Base-by-base conservation (phyloP, 2,113 vertebrate genomes). In the Tupaia chinensis region DNA sequence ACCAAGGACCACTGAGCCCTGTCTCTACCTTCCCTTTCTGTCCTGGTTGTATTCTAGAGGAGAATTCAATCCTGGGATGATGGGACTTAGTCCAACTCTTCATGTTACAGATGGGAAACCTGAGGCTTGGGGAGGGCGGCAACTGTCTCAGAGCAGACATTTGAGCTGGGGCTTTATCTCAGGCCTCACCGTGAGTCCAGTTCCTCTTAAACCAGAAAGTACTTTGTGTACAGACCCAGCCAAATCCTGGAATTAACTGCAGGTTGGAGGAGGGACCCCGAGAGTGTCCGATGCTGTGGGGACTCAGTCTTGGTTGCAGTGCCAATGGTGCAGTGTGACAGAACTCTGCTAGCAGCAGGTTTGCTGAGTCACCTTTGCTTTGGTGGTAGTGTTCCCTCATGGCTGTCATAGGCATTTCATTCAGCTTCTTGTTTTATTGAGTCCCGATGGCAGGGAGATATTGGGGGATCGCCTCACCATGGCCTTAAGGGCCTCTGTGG, bases 401-500 rank as follows among this genome's bases (percentile, higher is more conserved):
- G 32, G 32, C 23, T 83, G 13, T 73, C 34, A 53, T 29, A 17
- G 2, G 19, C 53, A 25, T 70, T 85, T 88, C 25, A 25, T 69
- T 78, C 66, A 66, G 58, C 23, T 81, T 78, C 73, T 69, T 61
- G 17, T 80, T 61, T 86, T 58, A 23, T 27, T 78, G 66, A 5
- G 19, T 78, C 22, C 68, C 12, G 23, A 27, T 11, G 70, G n/a
- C 54, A 54, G 54, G 80, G 44, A 34, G 91, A 11, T 73, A 8
- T 23, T 27, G 65, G 7, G 0, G 58, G 29, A 19, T 63, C 20
- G 15, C 32, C 29, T 68, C 25, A 10, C 27, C 12, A 3, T 63
- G 76, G 34, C 60, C 29, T 1, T 0, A 22, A 69, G 54, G 20
- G 15, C 20, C 56, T 79, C 34, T 0, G 0, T n/a, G 29, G 68